Conservation (phyloP, 2,113 vertebrate genomes). For the Merops nubicus region DNA sequence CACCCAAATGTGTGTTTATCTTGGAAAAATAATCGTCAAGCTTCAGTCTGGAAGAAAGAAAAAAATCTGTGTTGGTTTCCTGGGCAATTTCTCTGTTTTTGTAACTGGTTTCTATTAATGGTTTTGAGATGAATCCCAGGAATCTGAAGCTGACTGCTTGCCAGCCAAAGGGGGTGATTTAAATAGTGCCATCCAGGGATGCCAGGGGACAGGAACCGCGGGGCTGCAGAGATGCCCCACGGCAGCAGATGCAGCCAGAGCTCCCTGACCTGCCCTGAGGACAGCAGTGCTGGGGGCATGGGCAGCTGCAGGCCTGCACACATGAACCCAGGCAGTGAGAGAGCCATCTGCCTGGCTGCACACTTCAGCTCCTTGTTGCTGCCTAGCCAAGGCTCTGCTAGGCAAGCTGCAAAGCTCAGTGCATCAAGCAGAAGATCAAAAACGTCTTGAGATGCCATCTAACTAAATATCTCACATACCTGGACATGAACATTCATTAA, state of each 20-base stretch:
- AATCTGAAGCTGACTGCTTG: slow-evolving; percentile 26
- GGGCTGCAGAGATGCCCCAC: neutral
- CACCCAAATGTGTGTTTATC: neutral
- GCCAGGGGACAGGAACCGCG: neutral
- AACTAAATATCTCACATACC: neutral
- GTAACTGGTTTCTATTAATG: slow-evolving; percentile 59
- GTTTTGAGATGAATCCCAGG: slow-evolving; percentile 58
- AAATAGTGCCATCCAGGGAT: neutral
- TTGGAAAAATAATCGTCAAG: slow-evolving; percentile 1
- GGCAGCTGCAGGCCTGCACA: no score
- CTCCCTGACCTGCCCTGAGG: neutral
- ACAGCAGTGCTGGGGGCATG: neutral
- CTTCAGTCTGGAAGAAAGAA: neutral
- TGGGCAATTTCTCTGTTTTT: slow-evolving; percentile 60
- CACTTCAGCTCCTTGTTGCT: neutral
- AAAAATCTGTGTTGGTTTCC: slow-evolving; percentile 21
- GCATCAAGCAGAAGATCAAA: neutral
- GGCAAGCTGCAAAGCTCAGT: neutral
- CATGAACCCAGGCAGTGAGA: neutral
- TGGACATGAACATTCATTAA: neutral
- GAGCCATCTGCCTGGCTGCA: neutral
- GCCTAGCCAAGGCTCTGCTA: neutral
- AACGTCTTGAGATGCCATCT: neutral
- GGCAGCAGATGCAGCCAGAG: neutral
- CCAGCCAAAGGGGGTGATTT: neutral